A percentile compares a stretch with the other conserved stretches of the same genome.
Conservation (phyloP, 2,888 invertebrate species). For the Tachystola acroxantha region DNA sequence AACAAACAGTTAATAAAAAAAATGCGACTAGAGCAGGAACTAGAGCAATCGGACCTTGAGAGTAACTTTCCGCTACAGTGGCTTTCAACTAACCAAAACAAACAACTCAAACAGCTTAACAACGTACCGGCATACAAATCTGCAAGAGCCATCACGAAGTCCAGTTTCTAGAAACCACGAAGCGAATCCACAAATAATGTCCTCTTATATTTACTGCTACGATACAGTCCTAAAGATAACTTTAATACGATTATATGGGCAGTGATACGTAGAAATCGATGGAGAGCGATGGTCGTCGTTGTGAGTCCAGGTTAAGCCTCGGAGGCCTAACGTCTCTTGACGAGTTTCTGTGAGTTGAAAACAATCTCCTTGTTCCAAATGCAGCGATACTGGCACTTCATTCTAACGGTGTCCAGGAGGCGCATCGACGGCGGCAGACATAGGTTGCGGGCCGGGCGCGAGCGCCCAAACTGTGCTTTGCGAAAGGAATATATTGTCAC, state of each 20-base stretch:
- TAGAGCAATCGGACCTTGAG: slow-evolving; percentile 54
- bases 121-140: slow-evolving; percentile 71
- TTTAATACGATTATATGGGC: slow-evolving; percentile 60
- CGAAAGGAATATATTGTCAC: slow-evolving; percentile 74
- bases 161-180: slow-evolving; percentile 36
- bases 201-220: slow-evolving; percentile 56
- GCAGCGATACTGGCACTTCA: slow-evolving; percentile 89
- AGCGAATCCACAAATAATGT: slow-evolving; percentile 36
- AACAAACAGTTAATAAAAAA: neutral
- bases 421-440: slow-evolving; percentile 69
- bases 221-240: slow-evolving; percentile 54
- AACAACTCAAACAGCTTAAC: slow-evolving; percentile 26
- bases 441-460: slow-evolving; percentile 67
- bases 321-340: slow-evolving; percentile 90
- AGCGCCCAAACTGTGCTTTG: slow-evolving; percentile 58
- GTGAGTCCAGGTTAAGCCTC: slow-evolving; percentile 37
- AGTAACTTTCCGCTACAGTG: slow-evolving; percentile 35
- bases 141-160: slow-evolving; percentile 64
- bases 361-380: slow-evolving; percentile 96
- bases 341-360: slow-evolving; percentile 94
- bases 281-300: slow-evolving; percentile 64
- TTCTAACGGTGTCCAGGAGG: slow-evolving; percentile 73
- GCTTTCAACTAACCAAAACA: slow-evolving; percentile 41
- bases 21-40: slow-evolving; percentile 24
- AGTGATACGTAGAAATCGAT: slow-evolving; percentile 61